These are phyloP conservation scores for Ditylenchus weischeri DNA, from an alignment of 2,888 invertebrate genomes.

Conservation along the genomic window DNA sequence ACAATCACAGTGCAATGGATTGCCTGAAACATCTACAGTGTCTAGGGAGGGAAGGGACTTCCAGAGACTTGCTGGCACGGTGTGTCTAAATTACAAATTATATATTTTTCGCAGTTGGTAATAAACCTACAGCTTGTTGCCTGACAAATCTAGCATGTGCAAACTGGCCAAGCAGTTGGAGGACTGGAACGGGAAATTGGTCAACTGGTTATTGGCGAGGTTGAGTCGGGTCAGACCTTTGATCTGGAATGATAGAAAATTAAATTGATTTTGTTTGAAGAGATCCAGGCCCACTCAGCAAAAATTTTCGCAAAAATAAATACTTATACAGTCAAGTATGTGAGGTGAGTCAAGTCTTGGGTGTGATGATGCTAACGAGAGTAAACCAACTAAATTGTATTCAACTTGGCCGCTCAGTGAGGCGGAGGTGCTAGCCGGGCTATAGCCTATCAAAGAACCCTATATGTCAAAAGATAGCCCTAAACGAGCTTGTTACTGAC, in stretches of 20 bases:
- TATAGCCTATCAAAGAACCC: no score
- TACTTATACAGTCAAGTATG: no score
- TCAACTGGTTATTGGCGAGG: slow-evolving; percentile 3
- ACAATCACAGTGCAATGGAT: slow-evolving; percentile 18
- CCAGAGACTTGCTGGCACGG: slow-evolving; percentile 8
- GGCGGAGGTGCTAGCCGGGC: no score
- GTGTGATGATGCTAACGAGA: no score
- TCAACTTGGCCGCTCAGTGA: no score
- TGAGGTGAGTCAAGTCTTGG: no score
- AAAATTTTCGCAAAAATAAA: no score
- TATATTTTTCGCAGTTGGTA: no score
- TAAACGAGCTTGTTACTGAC: no score
- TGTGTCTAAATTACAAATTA: background rate
- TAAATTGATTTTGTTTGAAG: background rate
- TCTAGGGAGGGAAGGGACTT: slow-evolving; percentile 10
- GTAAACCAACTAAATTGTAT: no score
- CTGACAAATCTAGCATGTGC: slow-evolving; percentile 11
- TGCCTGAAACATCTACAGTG: slow-evolving; percentile 8
- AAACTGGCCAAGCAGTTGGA: slow-evolving; percentile 3
- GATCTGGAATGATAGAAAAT: slow-evolving; percentile 6
- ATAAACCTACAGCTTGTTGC: background rate
- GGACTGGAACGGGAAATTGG: background rate
- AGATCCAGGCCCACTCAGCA: no score
- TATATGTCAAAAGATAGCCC: no score
- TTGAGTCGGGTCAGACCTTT: slow-evolving; percentile 11